Conservation (phyloP, 2,888 invertebrate genomes). For the Chouioia cunea region DNA sequence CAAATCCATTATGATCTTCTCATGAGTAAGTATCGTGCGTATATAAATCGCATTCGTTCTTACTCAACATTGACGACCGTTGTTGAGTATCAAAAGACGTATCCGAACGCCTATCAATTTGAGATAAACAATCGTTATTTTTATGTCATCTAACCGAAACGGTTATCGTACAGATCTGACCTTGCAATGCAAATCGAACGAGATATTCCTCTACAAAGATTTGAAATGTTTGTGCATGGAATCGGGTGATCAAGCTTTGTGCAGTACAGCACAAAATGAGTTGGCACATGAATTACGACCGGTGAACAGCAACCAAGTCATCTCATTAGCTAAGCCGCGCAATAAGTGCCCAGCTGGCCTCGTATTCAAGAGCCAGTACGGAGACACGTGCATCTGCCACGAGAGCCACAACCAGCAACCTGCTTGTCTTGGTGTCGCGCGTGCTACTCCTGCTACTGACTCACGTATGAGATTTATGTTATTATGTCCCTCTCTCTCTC, state of each 20-base stretch:
- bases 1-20: constrained; percentile 38
- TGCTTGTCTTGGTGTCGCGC: constrained; percentile 23
- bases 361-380: constrained; percentile 20
- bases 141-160: too few relatives aligned
- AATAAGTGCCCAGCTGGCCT: constrained; percentile 27
- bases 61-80: too few relatives aligned
- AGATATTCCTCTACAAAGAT: constrained; percentile 27
- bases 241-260: constrained; percentile 3
- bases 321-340: background rate
- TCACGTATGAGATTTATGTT: background rate
- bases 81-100: too few relatives aligned
- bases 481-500: too few relatives aligned
- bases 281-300: constrained; percentile 18
- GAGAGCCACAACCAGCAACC: background rate
- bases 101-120: too few relatives aligned
- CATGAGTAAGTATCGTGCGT: constrained; percentile 25
- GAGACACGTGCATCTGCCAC: constrained; percentile 40
- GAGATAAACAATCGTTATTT: too few relatives aligned
- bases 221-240: constrained; percentile 31
- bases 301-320: constrained; percentile 2
- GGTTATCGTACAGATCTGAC: constrained; percentile 17
- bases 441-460: background rate
- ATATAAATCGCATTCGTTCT: too few relatives aligned
- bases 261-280: constrained; percentile 27
- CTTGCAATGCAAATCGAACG: constrained; percentile 15